These are phyloP conservation scores for Drosophila sturtevanti DNA, from an alignment of 1,140 invertebrate species.

Conservation along the genomic window DNA sequence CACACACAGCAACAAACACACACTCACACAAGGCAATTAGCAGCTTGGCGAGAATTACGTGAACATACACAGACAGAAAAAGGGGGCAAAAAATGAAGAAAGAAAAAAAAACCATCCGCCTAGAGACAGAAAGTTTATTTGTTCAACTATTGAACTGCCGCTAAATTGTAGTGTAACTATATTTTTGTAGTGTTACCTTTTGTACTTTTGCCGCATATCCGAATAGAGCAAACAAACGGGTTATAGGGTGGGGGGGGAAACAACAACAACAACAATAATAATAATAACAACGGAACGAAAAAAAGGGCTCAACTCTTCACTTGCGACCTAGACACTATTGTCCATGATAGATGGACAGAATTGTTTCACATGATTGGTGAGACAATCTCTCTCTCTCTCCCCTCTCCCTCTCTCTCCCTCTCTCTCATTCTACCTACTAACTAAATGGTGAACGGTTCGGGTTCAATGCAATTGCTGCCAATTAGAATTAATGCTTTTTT, in stretches of 20 bases:
- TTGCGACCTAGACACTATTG: background rate
- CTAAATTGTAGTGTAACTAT: slow-evolving; percentile 78
- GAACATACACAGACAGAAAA: slow-evolving; percentile 42
- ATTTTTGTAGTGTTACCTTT: slow-evolving; percentile 69
- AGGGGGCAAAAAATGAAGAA: background rate
- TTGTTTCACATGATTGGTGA: slow-evolving; percentile 6
- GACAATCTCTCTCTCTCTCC: no score
- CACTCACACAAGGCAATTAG: slow-evolving; percentile 59
- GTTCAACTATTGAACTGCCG: slow-evolving; percentile 70
- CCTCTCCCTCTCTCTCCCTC: no score
- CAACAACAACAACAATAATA: no score
- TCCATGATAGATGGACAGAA: background rate
- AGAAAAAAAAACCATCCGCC: background rate
- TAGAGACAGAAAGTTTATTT: slow-evolving; percentile 69
- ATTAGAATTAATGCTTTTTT: slow-evolving; percentile 76
- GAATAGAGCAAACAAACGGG: slow-evolving; percentile 46
- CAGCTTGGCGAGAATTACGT: slow-evolving; percentile 56
- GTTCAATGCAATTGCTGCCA: slow-evolving; percentile 70
- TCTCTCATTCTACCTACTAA: no score
- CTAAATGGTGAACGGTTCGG: slow-evolving; percentile 51
- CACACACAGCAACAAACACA: slow-evolving; percentile 40
- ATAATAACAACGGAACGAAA: no score
- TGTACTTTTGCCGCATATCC: slow-evolving; percentile 67
- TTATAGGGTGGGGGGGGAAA: no score
- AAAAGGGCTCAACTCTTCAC: background rate